Evolutionary conservation across 2,113 vertebrate genomes (phyloP).

Genomic region (Rhea pennata): DNA sequence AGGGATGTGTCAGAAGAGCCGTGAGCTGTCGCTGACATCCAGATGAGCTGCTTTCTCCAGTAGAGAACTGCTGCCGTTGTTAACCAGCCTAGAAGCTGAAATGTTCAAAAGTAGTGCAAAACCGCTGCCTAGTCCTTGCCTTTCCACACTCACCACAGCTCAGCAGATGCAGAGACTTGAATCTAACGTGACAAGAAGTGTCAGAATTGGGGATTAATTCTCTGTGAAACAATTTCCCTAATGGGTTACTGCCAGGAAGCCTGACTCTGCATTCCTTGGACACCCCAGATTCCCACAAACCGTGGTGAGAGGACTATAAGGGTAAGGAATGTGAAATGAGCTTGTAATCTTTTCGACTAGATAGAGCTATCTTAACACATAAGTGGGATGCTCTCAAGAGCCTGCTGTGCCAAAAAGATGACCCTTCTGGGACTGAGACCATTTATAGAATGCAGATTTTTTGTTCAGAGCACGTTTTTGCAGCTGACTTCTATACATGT

Average conservation of each 20-base stretch:
- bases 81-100: constrained; percentile 28
- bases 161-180: neutral
- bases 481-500: constrained; percentile 15
- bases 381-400: neutral
- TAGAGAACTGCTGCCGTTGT: neutral
- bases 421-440: neutral
- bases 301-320: neutral
- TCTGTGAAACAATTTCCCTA: neutral
- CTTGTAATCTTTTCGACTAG: neutral
- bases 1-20: neutral
- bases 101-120: neutral
- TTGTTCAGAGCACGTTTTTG: constrained; percentile 5
- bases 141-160: neutral
- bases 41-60: neutral
- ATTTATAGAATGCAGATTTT: constrained; percentile 20
- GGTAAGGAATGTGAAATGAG: neutral
- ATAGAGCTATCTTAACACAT: neutral
- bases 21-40: neutral
- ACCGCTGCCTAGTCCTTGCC: neutral
- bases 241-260: neutral
- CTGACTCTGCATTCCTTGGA: constrained; percentile 1
- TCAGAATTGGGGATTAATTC: neutral
- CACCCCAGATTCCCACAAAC: neutral
- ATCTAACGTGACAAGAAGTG: neutral
- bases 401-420: neutral